A percentile compares a stretch with the other conserved stretches of the same genome.
phyloP scores from a whole-genome alignment of 2,888 invertebrate genomes.

The Holacanthella duospinosa region DNA sequence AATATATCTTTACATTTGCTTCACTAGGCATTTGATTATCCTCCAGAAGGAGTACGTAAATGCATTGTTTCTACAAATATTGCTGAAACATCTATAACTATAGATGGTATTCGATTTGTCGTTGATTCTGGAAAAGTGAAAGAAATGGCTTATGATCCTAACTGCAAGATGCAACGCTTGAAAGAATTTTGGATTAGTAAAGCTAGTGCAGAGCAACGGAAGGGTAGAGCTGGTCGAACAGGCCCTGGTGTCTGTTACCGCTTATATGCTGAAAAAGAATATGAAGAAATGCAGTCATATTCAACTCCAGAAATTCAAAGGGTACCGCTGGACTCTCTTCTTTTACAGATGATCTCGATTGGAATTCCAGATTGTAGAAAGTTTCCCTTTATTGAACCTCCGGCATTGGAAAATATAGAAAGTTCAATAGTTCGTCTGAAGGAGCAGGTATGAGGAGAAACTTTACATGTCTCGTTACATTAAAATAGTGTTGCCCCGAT shows the following conservation, averaged over 20 bases:
- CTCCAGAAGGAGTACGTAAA: constrained; percentile 87
- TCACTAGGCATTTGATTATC: constrained; percentile 78
- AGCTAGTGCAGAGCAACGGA: constrained; percentile 92
- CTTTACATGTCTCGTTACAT: no score
- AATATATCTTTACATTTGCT: neutral
- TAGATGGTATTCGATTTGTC: constrained; percentile 95
- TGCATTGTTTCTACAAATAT: constrained; percentile 97
- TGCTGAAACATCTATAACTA: constrained; percentile 96
- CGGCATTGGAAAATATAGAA: constrained; percentile 69
- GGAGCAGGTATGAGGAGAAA: constrained; percentile 60
- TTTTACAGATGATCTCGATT: constrained; percentile 86
- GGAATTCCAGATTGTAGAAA: constrained; percentile 79
- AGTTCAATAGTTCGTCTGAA: constrained; percentile 75
- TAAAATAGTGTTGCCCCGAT: no score
- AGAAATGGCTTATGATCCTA: constrained; percentile 90
- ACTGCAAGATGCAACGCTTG: constrained; percentile 75
- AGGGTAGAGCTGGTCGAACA: constrained; percentile 67
- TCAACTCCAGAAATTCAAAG: constrained; percentile 87
- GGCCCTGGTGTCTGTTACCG: constrained; percentile 93
- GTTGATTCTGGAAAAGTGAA: constrained; percentile 95
- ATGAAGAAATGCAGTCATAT: constrained; percentile 64
- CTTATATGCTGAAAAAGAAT: constrained; percentile 74
- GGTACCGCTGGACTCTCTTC: constrained; percentile 81
- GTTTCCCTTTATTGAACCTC: constrained; percentile 94
- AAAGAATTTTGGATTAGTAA: constrained; percentile 96